Conservation (phyloP, 2,888 invertebrate genomes). For the Gasteruption jaculator region DNA sequence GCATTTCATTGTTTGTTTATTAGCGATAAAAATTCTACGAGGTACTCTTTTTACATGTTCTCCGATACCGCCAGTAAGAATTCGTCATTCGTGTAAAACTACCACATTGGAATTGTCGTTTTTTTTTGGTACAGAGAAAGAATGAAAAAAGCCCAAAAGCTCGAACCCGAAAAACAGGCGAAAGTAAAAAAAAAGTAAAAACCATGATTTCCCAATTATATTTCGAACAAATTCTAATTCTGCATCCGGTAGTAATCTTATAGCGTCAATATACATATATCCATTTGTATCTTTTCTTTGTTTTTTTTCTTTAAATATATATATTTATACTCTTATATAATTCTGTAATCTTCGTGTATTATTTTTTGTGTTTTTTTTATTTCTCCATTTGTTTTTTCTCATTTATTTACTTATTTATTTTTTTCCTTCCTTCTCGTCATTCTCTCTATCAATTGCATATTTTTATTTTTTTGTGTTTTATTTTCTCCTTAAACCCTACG, state of each 20-base stretch:
- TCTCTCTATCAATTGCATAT: constrained; percentile 46
- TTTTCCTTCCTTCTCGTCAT: too few relatives aligned
- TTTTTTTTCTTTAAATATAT: constrained; percentile 33
- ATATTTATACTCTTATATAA: constrained; percentile 27
- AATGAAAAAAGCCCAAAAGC: too few relatives aligned
- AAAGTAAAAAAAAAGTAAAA: too few relatives aligned
- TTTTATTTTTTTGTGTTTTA: constrained; percentile 44
- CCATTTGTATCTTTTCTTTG: constrained; percentile 35
- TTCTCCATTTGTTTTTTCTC: constrained; percentile 31
- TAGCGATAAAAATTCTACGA: constrained; percentile 30
- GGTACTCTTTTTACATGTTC: constrained; percentile 31
- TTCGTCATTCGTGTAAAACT: too few relatives aligned
- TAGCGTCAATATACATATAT: constrained; percentile 42
- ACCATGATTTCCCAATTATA: too few relatives aligned
- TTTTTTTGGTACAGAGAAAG: too few relatives aligned
- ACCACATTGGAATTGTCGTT: too few relatives aligned
- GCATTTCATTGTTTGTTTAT: constrained; percentile 15
- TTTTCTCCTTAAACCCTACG: constrained; percentile 48
- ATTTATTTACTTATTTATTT: constrained; percentile 44
- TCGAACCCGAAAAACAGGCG: too few relatives aligned
- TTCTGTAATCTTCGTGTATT: too few relatives aligned
- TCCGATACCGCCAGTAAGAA: too few relatives aligned
- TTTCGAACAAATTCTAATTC: too few relatives aligned
- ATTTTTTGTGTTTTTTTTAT: too few relatives aligned
- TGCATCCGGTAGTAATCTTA: constrained; percentile 43